Base-by-base conservation (phyloP, 2,797 vertebrate genomes). In the Furcifer pardalis region DNA sequence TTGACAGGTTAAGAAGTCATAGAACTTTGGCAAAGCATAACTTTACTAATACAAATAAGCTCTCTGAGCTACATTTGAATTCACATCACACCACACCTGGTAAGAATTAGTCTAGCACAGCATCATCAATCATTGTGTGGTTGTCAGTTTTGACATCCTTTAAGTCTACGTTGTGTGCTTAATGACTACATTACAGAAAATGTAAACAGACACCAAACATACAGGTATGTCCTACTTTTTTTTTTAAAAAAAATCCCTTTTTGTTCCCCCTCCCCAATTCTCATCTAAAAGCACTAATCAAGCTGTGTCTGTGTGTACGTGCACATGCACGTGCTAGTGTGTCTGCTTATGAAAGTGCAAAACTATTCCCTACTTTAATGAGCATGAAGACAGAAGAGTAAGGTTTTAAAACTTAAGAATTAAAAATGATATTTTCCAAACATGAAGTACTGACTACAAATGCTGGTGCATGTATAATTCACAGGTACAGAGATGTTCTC, bases 101-200 rank as follows among this genome's bases (percentile, higher is more conserved):
- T 96, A 97, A 96, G 95, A 97, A 96, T 97, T 96, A 97, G 96
- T 96, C 95, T 96, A 95, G 94, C 95, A 95, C 95, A 93, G 95
- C 95, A 90, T 96, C 96, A 97, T 97, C 95, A 96, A 97, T 97
- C 96, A 97, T 94, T 93, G 93, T 81, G 92, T 94, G 94, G 94
- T 95, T 97, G 96, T 96, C 96, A 96, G 93, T 94, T 96, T 93
- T 97, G 96, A 96, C 96, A 96, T 95, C 93, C 95, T 95, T 96
- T 96, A 96, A 95, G 94, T 94, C 94, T 95, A 95, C 80, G 79
- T 95, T 94, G 95, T 96, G 92, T 94, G 92, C 95, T 95, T 97
- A 97, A 96, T 96, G 96, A 96, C 95, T 97, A 94, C 95, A 96
- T 93, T 96, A 96, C 95, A 96, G 95, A 96, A 97, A 96, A 96